Conservation (phyloP, 2,888 invertebrate species). For the Campopleginae sp. region DNA sequence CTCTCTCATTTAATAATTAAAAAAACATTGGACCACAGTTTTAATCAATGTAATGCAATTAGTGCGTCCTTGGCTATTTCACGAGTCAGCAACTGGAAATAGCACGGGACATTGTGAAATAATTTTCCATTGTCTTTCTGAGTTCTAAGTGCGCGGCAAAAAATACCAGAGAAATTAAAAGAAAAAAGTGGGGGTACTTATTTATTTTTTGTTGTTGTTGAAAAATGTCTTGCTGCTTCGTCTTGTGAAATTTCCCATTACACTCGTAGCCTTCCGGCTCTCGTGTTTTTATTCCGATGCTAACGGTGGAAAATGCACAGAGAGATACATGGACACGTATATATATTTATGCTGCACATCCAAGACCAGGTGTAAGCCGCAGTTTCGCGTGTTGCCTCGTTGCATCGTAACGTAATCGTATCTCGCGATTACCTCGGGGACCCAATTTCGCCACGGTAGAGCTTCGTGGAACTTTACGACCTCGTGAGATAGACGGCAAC, state of each 20-base stretch:
- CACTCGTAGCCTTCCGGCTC: constrained; percentile 33
- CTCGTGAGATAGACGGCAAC: constrained; percentile 61
- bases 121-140: constrained; percentile 10
- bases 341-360: constrained; percentile 6
- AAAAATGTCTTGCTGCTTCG: constrained; percentile 24
- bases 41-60: constrained; percentile 22
- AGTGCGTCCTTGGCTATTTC: background rate
- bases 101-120: background rate
- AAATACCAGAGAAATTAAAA: constrained; percentile 15
- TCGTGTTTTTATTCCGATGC: constrained; percentile 31
- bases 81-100: background rate
- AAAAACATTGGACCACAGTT: background rate
- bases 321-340: background rate
- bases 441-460: constrained; percentile 68
- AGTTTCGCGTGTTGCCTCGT: constrained; percentile 65
- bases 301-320: constrained; percentile 26
- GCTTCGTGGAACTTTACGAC: constrained; percentile 70
- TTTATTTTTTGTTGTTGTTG: constrained; percentile 22
- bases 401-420: constrained; percentile 70
- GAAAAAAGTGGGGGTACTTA: constrained; percentile 26
- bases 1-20: background rate
- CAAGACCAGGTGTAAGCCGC: constrained; percentile 65
- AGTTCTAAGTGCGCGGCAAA: background rate
- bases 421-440: constrained; percentile 70
- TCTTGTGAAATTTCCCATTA: constrained; percentile 48